Conservation (phyloP, 64 coral and sea anemone genomes). For the Cladopsammia gracilis region DNA sequence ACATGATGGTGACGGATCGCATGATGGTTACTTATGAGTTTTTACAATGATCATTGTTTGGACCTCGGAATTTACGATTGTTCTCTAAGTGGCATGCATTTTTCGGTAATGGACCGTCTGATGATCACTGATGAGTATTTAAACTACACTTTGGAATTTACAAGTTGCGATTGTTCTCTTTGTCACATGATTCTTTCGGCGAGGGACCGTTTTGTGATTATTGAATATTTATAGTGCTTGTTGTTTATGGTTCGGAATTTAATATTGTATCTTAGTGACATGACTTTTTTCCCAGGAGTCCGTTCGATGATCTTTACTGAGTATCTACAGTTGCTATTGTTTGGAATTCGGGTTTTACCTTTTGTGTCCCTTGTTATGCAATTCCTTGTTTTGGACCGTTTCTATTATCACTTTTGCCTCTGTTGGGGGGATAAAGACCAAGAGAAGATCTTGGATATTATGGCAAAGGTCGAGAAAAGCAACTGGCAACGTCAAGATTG, state of each 20-base stretch:
- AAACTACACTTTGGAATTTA: too few relatives aligned
- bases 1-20: too few relatives aligned
- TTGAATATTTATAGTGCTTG: background rate
- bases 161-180: background rate
- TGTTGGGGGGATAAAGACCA: conserved; percentile 46
- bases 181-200: background rate
- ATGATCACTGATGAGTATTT: too few relatives aligned
- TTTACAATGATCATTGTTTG: too few relatives aligned
- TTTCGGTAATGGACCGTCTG: too few relatives aligned
- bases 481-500: background rate
- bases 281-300: background rate
- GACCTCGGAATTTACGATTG: too few relatives aligned
- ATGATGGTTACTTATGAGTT: too few relatives aligned
- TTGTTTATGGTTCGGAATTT: background rate
- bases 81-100: too few relatives aligned
- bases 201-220: background rate
- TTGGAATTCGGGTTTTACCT: background rate
- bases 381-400: background rate
- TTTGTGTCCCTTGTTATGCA: too few relatives aligned
- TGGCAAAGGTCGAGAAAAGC: conserved; percentile 21
- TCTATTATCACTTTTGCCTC: background rate
- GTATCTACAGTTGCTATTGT: background rate
- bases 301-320: too few relatives aligned
- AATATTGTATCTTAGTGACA: background rate
- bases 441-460: conserved; percentile 22